These are phyloP conservation scores for Lithobates sylvaticus DNA, from an alignment of 2,797 vertebrate species.

Conservation along the genomic window DNA sequence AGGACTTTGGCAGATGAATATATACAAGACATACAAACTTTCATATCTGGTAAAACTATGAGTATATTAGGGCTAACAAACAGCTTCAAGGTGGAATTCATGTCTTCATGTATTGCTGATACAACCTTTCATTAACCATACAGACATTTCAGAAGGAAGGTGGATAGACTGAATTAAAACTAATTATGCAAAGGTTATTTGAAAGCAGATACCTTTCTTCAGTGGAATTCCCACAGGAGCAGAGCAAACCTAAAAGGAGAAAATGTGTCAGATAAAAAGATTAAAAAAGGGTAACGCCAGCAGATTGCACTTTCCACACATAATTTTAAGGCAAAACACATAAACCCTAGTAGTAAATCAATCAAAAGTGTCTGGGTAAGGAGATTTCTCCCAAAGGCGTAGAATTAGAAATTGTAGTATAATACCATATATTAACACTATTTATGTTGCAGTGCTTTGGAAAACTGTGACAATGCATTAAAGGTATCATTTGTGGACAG, in stretches of 20 bases:
- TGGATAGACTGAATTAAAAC: constrained; percentile 39
- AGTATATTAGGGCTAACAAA: no score
- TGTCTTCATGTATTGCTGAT: constrained; percentile 27
- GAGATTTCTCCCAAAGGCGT: no score
- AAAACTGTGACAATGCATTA: no score
- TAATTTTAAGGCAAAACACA: not conserved
- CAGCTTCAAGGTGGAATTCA: constrained; percentile 6
- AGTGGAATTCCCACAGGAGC: constrained; percentile 3
- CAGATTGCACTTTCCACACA: constrained; percentile 13
- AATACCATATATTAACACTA: no score
- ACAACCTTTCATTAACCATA: not conserved
- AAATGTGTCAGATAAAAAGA: constrained; percentile 52
- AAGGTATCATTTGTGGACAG: no score
- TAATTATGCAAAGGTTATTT: constrained; percentile 51
- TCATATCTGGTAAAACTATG: no score
- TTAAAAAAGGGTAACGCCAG: constrained; percentile 44
- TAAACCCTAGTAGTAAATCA: not conserved
- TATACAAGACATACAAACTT: no score
- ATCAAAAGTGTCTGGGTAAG: no score
- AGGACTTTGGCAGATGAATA: no score
- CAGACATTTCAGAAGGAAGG: constrained; percentile 16
- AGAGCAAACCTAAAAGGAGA: constrained; percentile 29
- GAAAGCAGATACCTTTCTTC: constrained; percentile 41
- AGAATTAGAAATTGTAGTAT: no score
- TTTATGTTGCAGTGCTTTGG: no score